Evolutionary conservation across 92 coral and sea anemone genomes (phyloP), one percentile per base, ranked within the genome.

Genomic region (Muricea muricata): DNA sequence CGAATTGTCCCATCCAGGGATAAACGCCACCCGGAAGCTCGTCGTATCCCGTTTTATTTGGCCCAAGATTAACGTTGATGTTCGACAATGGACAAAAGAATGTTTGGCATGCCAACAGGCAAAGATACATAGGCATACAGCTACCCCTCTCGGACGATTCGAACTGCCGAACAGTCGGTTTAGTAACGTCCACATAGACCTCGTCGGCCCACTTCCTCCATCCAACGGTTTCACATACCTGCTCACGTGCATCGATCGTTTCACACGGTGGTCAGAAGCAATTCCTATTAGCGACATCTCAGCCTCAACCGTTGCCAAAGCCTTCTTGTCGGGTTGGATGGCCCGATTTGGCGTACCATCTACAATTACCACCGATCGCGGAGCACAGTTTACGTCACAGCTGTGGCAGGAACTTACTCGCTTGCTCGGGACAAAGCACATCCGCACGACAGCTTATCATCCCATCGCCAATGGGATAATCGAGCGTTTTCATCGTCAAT

Each of bases 201-300:
- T n/a, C n/a, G n/a, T n/a, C 14, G 50, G 50, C 8, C 50, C 50
- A 42, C 50, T 42, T 28, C 56, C 78, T 21, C 21, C 78, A 21
- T 71, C 56, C 6, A 42, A 42, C 14, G 75, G 31, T 12, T 67
- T 18, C 41, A 67, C 75, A 12, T 46, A 69, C 47, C 20, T 69
- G 20, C 45, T 33, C 26, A 67, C 75, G 41, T 33, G 7, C 11
- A 71, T 5, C 9, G 78, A 71, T 35, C 52, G 78, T 5, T 71
- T 9, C 78, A 72, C 78, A 8, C 47, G 78, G 54, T 72, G 78
- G 78, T 55, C 78, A 21, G 40, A 40, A 17, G 57, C 78, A 0
- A 29, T 35, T 6, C 57, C 78, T 2, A 37, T 72, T 37, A 15
- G 32, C 54, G 56, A 72, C 7, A 72, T 72, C 55, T 35, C 78